Conservation (phyloP, 2,797 vertebrate species). For the Ficedula albicollis region DNA sequence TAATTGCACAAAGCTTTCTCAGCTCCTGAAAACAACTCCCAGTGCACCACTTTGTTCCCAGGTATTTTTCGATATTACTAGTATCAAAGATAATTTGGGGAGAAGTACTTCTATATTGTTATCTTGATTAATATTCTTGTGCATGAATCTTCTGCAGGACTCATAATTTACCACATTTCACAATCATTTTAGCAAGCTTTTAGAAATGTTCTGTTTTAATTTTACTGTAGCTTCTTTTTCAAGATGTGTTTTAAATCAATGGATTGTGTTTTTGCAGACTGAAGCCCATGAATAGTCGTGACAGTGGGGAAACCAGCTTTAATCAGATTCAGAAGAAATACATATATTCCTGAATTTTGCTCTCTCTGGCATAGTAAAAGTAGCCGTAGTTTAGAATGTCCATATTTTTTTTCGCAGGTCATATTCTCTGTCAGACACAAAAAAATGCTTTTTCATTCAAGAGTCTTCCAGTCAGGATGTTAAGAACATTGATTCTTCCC, state of each 20-base stretch:
- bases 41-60: neutral
- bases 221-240: neutral
- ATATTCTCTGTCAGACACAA: neutral
- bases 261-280: neutral
- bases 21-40: accelerated
- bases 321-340: neutral
- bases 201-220: neutral
- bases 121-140: neutral
- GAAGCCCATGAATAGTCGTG: neutral
- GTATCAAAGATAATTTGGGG: neutral
- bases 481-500: neutral
- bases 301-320: neutral
- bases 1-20: neutral
- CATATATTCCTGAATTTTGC: neutral
- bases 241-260: neutral
- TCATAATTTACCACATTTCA: neutral
- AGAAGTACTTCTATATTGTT: neutral
- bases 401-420: neutral
- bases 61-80: neutral
- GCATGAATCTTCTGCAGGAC: neutral
- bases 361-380: neutral
- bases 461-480: neutral
- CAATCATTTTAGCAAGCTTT: neutral
- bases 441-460: neutral
- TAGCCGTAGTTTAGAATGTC: neutral